Percentiles rank a stretch among this genome's conserved stretches.
These are phyloP conservation scores for Oikopleura albicans DNA, from an alignment of 23 tunicate species.

Conservation along the genomic window DNA sequence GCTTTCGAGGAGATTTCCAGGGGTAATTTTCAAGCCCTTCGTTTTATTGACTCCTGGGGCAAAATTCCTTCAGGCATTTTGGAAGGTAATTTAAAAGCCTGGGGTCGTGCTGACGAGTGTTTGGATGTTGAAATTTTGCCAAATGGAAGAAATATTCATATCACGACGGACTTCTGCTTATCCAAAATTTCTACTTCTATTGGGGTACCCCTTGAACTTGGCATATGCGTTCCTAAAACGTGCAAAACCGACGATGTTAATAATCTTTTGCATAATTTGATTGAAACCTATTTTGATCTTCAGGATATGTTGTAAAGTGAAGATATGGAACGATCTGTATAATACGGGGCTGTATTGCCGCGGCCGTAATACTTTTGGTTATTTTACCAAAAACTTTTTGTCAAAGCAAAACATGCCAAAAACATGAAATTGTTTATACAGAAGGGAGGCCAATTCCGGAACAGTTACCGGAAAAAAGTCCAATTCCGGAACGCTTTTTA, in stretches of 20 bases:
- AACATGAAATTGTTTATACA: too few relatives aligned
- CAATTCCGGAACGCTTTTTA: too few relatives aligned
- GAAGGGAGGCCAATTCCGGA: too few relatives aligned
- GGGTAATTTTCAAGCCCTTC: neutral
- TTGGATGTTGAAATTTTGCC: neutral
- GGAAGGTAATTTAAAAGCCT: neutral
- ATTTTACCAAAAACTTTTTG: too few relatives aligned
- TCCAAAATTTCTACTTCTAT: neutral
- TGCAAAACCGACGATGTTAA: neutral
- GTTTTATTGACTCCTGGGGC: neutral
- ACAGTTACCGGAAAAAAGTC: too few relatives aligned
- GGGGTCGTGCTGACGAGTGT: neutral
- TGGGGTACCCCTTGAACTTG: neutral
- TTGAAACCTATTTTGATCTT: neutral
- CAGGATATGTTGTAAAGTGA: too few relatives aligned
- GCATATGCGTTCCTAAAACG: neutral
- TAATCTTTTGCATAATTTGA: neutral
- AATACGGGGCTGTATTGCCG: too few relatives aligned
- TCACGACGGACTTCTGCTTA: neutral
- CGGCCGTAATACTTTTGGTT: too few relatives aligned
- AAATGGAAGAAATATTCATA: too few relatives aligned
- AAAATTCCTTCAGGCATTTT: neutral
- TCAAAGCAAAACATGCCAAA: too few relatives aligned
- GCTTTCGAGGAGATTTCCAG: neutral
- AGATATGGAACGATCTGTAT: too few relatives aligned